A percentile compares a stretch with the other conserved stretches of the same genome.
Conservation (phyloP, 30 jellyfish, hydroid and myxozoan genomes). For the Catostylus mosaicus region DNA sequence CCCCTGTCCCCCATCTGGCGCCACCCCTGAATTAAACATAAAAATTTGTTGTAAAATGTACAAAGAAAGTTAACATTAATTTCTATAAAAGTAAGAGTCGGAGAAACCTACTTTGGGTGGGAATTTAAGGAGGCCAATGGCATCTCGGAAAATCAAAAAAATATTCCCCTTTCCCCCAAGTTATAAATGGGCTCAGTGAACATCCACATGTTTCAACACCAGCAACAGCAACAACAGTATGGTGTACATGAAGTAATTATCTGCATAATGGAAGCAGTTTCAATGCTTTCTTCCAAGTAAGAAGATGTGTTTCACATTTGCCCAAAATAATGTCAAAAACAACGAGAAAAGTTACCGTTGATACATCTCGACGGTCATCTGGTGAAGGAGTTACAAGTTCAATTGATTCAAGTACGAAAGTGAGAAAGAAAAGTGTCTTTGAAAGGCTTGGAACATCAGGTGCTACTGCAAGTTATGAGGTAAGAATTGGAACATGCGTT, state of each 20-base stretch:
- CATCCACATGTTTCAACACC: background rate
- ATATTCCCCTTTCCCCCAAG: no score
- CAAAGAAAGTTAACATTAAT: no score
- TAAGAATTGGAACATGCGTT: background rate
- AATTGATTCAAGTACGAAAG: conserved; percentile 20
- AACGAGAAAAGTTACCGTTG: conserved; percentile 91
- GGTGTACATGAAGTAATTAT: conserved; percentile 2
- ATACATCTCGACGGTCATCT: conserved; percentile 61
- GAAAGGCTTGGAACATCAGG: conserved; percentile 86
- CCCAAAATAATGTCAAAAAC: conserved; percentile 73
- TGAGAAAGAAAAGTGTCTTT: conserved; percentile 82
- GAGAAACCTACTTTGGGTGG: no score
- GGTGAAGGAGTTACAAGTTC: conserved; percentile 30
- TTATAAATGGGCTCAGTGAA: no score
- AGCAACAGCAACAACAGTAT: conserved; percentile 10
- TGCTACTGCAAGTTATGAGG: conserved; percentile 41
- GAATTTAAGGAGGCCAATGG: no score
- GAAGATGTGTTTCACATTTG: background rate
- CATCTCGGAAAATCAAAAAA: no score
- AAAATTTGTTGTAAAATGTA: no score
- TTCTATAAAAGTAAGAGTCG: no score
- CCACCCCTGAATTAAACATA: no score
- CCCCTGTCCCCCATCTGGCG: no score
- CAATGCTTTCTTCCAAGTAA: background rate
- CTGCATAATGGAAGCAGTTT: background rate